These are phyloP conservation scores for Hypocryptadius cinnamomeus DNA, from an alignment of 2,113 vertebrate species.

Conservation along the genomic window DNA sequence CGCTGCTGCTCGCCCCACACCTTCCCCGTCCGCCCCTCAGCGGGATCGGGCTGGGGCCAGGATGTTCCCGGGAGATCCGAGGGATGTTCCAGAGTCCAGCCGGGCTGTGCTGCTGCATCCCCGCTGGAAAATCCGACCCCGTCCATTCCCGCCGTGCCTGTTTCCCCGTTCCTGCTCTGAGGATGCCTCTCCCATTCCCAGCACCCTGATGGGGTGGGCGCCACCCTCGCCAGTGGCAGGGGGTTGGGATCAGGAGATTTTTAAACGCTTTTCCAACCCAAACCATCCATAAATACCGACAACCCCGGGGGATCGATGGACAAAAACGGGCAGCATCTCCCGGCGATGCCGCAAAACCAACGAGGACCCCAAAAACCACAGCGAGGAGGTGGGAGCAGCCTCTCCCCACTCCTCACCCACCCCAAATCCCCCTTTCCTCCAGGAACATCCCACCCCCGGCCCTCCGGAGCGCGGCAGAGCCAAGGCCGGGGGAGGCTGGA, in stretches of 20 bases:
- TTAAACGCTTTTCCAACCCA: no score
- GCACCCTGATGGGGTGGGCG: no score
- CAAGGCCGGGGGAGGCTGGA: no score
- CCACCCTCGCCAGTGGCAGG: background rate
- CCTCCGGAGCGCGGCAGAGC: no score
- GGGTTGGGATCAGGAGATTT: background rate
- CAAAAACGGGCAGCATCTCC: accelerated
- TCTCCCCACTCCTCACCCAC: background rate
- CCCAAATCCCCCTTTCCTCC: background rate
- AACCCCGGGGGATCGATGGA: background rate
- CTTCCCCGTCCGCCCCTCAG: background rate
- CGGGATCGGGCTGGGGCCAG: background rate
- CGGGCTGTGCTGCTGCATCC: background rate
- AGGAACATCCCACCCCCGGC: background rate
- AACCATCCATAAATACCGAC: accelerated
- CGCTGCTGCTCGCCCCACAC: background rate
- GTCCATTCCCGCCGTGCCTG: background rate
- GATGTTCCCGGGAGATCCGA: accelerated
- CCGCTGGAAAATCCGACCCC: background rate
- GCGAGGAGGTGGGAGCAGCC: background rate
- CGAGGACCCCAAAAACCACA: background rate
- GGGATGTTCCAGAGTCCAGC: accelerated
- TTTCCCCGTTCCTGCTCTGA: background rate
- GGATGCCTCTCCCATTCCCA: background rate
- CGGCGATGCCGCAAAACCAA: background rate